Conservation (phyloP, 2,797 vertebrate species). For the Falco concolor region DNA sequence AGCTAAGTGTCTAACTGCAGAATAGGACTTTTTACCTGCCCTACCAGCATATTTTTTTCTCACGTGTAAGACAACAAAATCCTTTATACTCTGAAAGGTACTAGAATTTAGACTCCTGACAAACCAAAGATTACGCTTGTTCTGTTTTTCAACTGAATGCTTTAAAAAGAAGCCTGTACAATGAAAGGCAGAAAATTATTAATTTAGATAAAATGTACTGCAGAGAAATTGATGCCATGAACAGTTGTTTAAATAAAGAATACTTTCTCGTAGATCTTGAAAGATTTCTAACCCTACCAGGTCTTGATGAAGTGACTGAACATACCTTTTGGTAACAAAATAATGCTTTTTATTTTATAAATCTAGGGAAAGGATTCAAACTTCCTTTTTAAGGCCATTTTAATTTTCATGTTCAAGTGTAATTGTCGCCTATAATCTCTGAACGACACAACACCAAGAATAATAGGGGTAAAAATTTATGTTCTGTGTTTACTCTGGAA, state of each 20-base stretch:
- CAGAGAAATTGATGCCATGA: not conserved
- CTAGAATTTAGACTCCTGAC: not conserved
- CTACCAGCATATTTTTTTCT: not conserved
- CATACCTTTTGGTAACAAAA: not conserved
- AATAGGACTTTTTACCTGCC: not conserved
- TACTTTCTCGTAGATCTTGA: not conserved
- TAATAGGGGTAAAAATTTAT: not conserved
- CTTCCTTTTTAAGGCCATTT: not conserved
- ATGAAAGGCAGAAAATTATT: not conserved
- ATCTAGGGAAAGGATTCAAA: not conserved
- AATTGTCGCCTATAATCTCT: not conserved
- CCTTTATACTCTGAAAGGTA: not conserved
- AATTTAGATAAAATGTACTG: not conserved
- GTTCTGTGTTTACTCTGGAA: not conserved
- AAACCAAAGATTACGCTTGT: not conserved
- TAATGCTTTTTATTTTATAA: not conserved
- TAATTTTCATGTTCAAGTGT: not conserved
- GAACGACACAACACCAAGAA: not conserved
- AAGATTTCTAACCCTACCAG: not conserved
- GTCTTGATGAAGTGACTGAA: not conserved
- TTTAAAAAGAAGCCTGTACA: not conserved
- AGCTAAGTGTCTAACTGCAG: not conserved
- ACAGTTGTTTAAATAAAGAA: not conserved
- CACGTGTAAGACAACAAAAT: not conserved
- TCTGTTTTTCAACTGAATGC: not conserved